A percentile compares a stretch with the other conserved stretches of the same genome.
Conservation (phyloP, 2,888 invertebrate genomes). For the Lochmaea crataegi region DNA sequence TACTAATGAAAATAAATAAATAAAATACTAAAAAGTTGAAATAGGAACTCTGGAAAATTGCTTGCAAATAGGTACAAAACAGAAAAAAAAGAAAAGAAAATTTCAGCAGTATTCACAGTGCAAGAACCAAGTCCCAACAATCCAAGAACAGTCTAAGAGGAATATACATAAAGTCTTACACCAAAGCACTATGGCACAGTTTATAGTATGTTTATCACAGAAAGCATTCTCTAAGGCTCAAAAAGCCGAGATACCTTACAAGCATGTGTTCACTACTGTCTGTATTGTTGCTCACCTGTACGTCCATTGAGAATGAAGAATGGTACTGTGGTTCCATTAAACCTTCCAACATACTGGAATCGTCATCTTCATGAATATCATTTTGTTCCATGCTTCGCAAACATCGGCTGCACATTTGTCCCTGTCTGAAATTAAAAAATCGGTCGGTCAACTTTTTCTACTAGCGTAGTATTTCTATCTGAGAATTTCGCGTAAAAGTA, state of each 20-base stretch:
- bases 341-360: constrained; percentile 72
- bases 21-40: not conserved
- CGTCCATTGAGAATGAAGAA: constrained; percentile 61
- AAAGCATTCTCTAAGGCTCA: constrained; percentile 57
- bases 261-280: constrained; percentile 44
- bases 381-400: constrained; percentile 73
- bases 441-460: no score
- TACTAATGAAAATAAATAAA: not conserved
- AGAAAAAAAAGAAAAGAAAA: constrained; percentile 5
- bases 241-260: constrained; percentile 58
- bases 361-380: constrained; percentile 76
- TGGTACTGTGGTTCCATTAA: constrained; percentile 54
- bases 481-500: no score
- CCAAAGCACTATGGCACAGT: constrained; percentile 37
- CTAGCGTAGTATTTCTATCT: no score
- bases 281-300: constrained; percentile 60
- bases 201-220: constrained; percentile 46
- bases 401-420: constrained; percentile 85
- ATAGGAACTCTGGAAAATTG: not conserved
- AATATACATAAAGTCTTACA: constrained; percentile 9
- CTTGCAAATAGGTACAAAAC: not conserved
- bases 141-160: constrained; percentile 11
- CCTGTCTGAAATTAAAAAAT: constrained; percentile 73
- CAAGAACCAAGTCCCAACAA: constrained; percentile 9
- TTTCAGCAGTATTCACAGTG: constrained; percentile 15